These are phyloP conservation scores for Artemisiospiza belli DNA, from an alignment of 2,113 vertebrate species.

Conservation along the genomic window DNA sequence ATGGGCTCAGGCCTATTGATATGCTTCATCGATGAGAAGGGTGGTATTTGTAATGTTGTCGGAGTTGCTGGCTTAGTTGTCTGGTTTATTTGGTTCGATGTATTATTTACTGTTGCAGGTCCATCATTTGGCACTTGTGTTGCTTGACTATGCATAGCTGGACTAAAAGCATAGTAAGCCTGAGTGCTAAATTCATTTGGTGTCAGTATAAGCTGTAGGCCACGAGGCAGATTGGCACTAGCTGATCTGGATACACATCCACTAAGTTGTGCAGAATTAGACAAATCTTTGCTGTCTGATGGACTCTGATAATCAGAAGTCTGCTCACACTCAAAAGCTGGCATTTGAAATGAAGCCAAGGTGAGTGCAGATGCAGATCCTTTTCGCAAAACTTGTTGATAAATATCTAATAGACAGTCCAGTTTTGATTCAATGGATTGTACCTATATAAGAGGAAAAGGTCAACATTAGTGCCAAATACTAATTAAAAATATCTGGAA, in stretches of 20 bases:
- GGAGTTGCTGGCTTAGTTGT: constrained; percentile 77
- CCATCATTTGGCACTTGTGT: constrained; percentile 84
- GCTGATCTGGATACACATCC: constrained; percentile 81
- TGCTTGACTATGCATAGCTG: constrained; percentile 78
- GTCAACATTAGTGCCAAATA: neutral
- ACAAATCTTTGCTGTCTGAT: constrained; percentile 86
- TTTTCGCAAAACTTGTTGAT: constrained; percentile 91
- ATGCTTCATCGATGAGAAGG: constrained; percentile 79
- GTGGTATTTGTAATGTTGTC: constrained; percentile 87
- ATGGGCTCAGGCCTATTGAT: constrained; percentile 72
- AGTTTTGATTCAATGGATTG: constrained; percentile 97
- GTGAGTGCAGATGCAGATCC: constrained; percentile 88
- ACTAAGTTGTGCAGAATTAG: constrained; percentile 84
- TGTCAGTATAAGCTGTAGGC: constrained; percentile 90
- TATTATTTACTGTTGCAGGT: constrained; percentile 70
- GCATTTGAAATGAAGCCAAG: constrained; percentile 87
- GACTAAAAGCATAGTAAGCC: constrained; percentile 85
- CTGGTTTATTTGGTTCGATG: constrained; percentile 83
- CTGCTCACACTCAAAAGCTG: constrained; percentile 91
- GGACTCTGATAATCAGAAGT: constrained; percentile 92
- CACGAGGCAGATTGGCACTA: constrained; percentile 85
- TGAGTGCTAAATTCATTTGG: constrained; percentile 87
- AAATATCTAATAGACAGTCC: constrained; percentile 93
- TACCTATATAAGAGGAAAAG: constrained; percentile 76
- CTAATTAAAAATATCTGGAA: neutral